Evolutionary conservation across 2,113 vertebrate genomes (phyloP).

Genomic region (Columba livia): DNA sequence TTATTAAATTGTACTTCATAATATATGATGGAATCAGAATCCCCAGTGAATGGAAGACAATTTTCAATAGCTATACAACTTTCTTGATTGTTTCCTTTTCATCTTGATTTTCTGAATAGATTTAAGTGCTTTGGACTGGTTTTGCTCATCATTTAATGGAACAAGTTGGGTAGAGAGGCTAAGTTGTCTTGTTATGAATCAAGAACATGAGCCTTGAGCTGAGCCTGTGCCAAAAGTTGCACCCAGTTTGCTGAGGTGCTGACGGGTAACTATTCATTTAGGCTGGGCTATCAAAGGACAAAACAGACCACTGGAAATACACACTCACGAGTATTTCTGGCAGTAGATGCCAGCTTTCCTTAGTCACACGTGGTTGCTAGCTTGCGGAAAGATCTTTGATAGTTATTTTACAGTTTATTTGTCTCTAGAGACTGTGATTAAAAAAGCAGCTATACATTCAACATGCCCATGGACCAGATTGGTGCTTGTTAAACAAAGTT

Average conservation of each 20-base stretch:
- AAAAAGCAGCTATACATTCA: background rate
- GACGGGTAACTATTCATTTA: background rate
- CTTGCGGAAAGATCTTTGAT: background rate
- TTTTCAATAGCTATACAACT: background rate
- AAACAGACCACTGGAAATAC: background rate
- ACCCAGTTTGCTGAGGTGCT: background rate
- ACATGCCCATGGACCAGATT: background rate
- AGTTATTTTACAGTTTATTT: background rate
- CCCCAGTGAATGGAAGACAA: slow-evolving; percentile 5
- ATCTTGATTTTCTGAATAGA: slow-evolving; percentile 31
- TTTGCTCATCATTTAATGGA: slow-evolving; percentile 11
- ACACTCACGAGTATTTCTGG: background rate
- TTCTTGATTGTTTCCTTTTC: slow-evolving; percentile 1
- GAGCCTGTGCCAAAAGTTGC: background rate
- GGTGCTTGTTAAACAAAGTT: background rate
- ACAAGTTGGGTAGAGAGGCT: background rate
- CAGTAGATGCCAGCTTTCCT: background rate
- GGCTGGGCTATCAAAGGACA: background rate
- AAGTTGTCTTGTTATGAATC: background rate
- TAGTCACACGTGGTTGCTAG: background rate
- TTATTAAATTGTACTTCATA: slow-evolving; percentile 51
- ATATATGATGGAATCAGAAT: slow-evolving; percentile 40
- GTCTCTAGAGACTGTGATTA: background rate
- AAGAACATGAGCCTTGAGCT: background rate
- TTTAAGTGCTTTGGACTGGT: slow-evolving; percentile 12